Percentiles rank a stretch among this genome's conserved stretches.
These are phyloP conservation scores for Erebia ligea DNA, from an alignment of 2,888 invertebrate species.

Conservation along the genomic window DNA sequence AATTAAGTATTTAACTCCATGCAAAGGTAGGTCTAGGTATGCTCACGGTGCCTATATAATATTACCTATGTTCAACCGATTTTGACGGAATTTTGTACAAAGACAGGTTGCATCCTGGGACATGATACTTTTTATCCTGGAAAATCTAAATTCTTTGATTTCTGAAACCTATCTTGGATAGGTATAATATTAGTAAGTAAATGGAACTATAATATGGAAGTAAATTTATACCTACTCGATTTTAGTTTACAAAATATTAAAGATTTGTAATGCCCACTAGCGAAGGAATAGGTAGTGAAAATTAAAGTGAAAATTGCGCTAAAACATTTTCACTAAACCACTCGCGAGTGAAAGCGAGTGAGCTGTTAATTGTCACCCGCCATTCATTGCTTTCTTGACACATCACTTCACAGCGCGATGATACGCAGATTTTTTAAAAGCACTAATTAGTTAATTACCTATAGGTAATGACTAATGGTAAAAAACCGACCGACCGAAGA, in stretches of 20 bases:
- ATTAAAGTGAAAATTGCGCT: background rate
- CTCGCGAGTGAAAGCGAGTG: slow-evolving; percentile 1
- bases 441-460: background rate
- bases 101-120: no score
- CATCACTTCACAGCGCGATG: background rate
- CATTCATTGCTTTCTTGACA: background rate
- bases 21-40: no score
- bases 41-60: no score
- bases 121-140: no score
- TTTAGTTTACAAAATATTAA: background rate
- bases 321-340: slow-evolving; percentile 7
- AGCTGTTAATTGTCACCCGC: slow-evolving; percentile 2
- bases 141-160: no score
- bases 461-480: background rate
- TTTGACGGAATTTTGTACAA: no score
- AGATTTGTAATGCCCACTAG: background rate
- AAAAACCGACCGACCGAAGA: no score
- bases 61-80: no score
- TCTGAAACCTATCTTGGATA: no score
- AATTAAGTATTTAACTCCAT: no score
- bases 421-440: background rate
- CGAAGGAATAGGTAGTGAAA: background rate
- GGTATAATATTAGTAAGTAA: background rate
- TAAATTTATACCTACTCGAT: background rate
- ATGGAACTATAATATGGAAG: background rate